These are phyloP conservation scores for Phymanthus crucifer DNA, from an alignment of 92 coral and sea anemone genomes.

Conservation along the genomic window DNA sequence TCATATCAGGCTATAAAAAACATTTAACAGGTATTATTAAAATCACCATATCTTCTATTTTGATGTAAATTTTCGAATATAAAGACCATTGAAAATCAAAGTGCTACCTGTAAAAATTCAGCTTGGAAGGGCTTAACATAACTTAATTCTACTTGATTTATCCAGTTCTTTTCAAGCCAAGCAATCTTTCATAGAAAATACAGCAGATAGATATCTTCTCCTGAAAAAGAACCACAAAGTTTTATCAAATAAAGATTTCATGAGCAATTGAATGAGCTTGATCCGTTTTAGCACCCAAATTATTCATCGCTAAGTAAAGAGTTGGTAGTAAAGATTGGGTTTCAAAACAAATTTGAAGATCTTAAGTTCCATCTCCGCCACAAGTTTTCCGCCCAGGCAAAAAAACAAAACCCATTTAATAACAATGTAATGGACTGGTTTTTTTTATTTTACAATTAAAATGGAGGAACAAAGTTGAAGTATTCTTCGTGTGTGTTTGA, in stretches of 20 bases:
- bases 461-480: neutral
- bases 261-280: neutral
- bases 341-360: conserved; percentile 8
- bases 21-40: neutral
- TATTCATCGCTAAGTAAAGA: conserved; percentile 3
- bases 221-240: neutral
- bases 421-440: conserved; percentile 1
- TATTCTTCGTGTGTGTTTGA: conserved; percentile 12
- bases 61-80: neutral
- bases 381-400: conserved; percentile 1
- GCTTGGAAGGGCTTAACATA: neutral
- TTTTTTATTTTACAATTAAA: neutral
- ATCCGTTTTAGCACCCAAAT: conserved; percentile 4
- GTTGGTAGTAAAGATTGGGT: conserved; percentile 3
- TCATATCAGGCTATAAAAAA: neutral
- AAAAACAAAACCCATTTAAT: neutral
- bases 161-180: neutral
- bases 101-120: neutral
- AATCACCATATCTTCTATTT: neutral
- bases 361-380: conserved; percentile 8
- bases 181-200: neutral
- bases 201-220: no score
- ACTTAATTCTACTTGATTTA: neutral
- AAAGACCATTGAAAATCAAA: neutral
- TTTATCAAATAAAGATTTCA: neutral